Conservation (phyloP, 2,797 vertebrate species). For the Peromyscus aztecus region DNA sequence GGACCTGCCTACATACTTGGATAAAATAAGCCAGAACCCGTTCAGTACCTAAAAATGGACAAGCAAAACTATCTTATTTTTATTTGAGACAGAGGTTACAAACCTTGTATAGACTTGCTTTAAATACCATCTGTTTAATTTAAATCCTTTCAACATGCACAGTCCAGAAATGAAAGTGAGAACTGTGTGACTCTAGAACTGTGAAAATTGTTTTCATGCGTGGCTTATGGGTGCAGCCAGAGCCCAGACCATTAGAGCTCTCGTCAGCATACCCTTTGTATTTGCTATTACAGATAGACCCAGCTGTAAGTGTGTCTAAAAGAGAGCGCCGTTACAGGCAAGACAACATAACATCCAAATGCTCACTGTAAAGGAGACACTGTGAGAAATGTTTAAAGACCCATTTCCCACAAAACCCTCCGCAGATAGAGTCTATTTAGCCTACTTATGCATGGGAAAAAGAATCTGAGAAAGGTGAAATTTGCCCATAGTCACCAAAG, state of each 20-base stretch:
- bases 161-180: constrained; percentile 71
- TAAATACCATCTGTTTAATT: constrained; percentile 39
- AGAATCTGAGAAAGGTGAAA: constrained; percentile 30
- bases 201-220: constrained; percentile 72
- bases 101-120: constrained; percentile 5
- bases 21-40: background rate
- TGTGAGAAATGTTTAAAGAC: background rate
- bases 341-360: background rate
- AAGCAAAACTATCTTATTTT: background rate
- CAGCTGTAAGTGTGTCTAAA: background rate
- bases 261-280: background rate
- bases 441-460: constrained; percentile 44
- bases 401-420: constrained; percentile 31
- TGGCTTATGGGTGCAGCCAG: constrained; percentile 39
- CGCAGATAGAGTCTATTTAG: background rate
- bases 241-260: background rate
- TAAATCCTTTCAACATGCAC: constrained; percentile 48
- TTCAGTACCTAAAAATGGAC: constrained; percentile 33
- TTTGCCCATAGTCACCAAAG: constrained; percentile 26
- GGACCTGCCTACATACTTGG: background rate
- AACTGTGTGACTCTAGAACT: constrained; percentile 71
- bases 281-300: constrained; percentile 12
- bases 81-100: constrained; percentile 35
- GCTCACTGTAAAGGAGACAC: background rate
- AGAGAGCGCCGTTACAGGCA: background rate